Conservation (phyloP, 2,888 invertebrate genomes). For the Cabera pusaria region DNA sequence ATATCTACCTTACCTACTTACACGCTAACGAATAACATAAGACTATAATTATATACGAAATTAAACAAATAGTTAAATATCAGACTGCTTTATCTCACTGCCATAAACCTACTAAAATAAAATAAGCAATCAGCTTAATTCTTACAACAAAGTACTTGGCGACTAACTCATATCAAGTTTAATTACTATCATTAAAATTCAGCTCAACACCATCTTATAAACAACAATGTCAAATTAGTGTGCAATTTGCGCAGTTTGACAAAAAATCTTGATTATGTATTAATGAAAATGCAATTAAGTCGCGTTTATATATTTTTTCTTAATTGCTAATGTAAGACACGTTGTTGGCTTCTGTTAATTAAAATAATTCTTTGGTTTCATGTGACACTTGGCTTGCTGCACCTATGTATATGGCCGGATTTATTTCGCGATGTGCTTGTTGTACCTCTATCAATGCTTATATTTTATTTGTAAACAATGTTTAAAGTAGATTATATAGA, state of each 20-base stretch:
- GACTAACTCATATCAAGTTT: conserved; percentile 4
- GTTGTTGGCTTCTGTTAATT: conserved; percentile 40
- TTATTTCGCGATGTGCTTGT: neutral
- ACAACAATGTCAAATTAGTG: conserved; percentile 39
- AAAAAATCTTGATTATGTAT: conserved; percentile 42
- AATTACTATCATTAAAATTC: conserved; percentile 17
- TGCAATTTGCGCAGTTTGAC: conserved; percentile 35
- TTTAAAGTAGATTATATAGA: too few relatives aligned
- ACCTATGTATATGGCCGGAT: conserved; percentile 24
- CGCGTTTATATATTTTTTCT: conserved; percentile 49
- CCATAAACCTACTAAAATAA: too few relatives aligned
- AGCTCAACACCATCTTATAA: conserved; percentile 18
- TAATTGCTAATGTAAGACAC: conserved; percentile 40
- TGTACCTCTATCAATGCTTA: too few relatives aligned
- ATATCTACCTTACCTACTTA: too few relatives aligned
- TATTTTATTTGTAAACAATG: too few relatives aligned
- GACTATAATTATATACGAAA: too few relatives aligned
- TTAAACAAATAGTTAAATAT: too few relatives aligned
- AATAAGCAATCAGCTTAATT: too few relatives aligned
- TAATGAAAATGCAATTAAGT: conserved; percentile 57
- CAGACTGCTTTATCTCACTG: too few relatives aligned
- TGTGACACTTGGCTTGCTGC: conserved; percentile 46
- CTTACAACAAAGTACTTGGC: too few relatives aligned
- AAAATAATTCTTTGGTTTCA: conserved; percentile 54
- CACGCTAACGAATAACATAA: too few relatives aligned